Conservation (phyloP, 2,113 vertebrate genomes). For the Pterocles orientalis region DNA sequence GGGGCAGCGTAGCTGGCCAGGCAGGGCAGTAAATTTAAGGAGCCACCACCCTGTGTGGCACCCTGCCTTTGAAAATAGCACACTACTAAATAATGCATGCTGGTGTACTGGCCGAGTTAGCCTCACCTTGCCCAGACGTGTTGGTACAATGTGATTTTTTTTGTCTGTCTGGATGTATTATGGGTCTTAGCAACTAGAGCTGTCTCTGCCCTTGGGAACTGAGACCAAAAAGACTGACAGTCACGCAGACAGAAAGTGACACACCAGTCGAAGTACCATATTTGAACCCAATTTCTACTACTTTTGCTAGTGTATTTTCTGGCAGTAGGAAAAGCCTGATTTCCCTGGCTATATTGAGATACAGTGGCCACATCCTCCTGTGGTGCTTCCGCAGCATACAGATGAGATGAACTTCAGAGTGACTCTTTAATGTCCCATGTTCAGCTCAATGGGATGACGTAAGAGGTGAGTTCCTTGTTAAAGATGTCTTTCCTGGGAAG, state of each 20-base stretch:
- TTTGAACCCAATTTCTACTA: neutral
- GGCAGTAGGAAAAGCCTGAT: neutral
- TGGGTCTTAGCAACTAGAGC: slow-evolving; percentile 10
- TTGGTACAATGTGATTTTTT: slow-evolving; percentile 56
- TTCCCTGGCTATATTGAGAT: neutral
- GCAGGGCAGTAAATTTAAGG: slow-evolving; percentile 6
- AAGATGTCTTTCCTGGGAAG: neutral
- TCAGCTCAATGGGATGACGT: neutral
- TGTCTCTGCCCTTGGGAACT: slow-evolving; percentile 55
- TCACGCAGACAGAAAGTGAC: slow-evolving; percentile 14
- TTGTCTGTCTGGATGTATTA: slow-evolving; percentile 49
- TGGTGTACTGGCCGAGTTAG: slow-evolving; percentile 20
- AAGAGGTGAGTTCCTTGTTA: neutral
- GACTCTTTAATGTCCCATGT: neutral
- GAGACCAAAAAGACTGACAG: slow-evolving; percentile 25
- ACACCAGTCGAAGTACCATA: neutral
- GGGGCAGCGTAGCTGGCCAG: slow-evolving; percentile 40
- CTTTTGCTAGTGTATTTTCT: neutral
- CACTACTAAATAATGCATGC: slow-evolving; percentile 63
- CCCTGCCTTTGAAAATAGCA: slow-evolving; percentile 58
- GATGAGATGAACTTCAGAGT: neutral
- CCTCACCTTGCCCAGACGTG: slow-evolving; percentile 64
- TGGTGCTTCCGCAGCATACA: neutral
- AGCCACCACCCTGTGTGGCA: slow-evolving; percentile 64
- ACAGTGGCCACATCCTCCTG: neutral